Evolutionary conservation across 1,140 invertebrate species (phyloP).

Genomic region (Pteromalus puparum): DNA sequence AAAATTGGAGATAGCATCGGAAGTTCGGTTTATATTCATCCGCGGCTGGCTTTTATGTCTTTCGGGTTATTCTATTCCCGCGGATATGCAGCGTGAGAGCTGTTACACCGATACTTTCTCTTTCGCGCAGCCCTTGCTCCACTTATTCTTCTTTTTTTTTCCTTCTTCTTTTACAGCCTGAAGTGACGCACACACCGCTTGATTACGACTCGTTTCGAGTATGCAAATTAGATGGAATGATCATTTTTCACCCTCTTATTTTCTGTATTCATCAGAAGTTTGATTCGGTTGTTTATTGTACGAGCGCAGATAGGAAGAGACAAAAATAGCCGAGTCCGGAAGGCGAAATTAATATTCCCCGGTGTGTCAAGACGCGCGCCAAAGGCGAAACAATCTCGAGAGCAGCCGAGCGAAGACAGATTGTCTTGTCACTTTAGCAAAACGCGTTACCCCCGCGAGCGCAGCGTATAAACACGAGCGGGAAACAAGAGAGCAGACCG

Average conservation of each 20-base stretch:
- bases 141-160: not conserved
- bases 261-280: too few species aligned
- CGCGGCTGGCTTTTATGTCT: not conserved
- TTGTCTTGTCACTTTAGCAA: conserved; percentile 1
- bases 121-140: not conserved
- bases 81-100: not conserved
- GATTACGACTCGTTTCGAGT: conserved; percentile 11
- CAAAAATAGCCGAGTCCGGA: not conserved
- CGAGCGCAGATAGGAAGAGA: not conserved
- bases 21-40: not conserved
- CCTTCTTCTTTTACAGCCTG: not conserved
- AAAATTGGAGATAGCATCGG: not conserved
- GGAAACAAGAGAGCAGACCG: not conserved
- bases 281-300: not conserved
- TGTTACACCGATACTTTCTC: not conserved
- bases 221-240: not conserved
- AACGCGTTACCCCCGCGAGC: not conserved
- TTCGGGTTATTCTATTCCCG: not conserved
- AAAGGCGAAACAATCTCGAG: not conserved
- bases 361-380: not conserved
- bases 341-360: conserved; percentile 1
- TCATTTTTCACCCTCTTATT: not conserved
- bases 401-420: conserved; percentile 10
- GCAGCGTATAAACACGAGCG: too few species aligned
- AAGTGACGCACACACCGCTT: not conserved